Evolutionary conservation across 2,888 invertebrate species (phyloP).

Genomic region (Dastarcus helophoroides): DNA sequence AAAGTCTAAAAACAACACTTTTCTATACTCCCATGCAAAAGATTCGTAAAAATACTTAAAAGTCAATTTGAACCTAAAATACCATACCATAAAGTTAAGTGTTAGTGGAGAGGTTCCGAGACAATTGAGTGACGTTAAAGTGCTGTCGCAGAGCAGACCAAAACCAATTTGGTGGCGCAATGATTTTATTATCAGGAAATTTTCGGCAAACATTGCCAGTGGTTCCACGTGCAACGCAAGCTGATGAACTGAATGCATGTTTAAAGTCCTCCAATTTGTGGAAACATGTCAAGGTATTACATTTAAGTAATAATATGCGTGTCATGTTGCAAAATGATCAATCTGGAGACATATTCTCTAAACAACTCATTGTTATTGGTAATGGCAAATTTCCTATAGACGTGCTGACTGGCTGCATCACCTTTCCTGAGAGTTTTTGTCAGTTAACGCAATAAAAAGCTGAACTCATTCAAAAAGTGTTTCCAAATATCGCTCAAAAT

Average conservation of each 20-base stretch:
- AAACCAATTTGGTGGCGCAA: slow-evolving; percentile 21
- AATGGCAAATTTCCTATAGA: slow-evolving; percentile 22
- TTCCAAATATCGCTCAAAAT: slow-evolving; percentile 23
- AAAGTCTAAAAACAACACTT: too few species aligned
- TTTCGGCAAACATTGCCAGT: slow-evolving; percentile 26
- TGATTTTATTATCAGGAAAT: slow-evolving; percentile 25
- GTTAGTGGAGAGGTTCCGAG: too few species aligned
- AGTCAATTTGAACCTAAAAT: too few species aligned
- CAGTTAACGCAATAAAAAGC: slow-evolving; percentile 18
- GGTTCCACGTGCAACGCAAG: slow-evolving; percentile 23
- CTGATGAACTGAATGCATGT: slow-evolving; percentile 28
- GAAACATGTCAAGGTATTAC: slow-evolving; percentile 18
- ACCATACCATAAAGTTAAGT: too few species aligned
- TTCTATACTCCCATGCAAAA: too few species aligned
- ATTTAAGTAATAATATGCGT: slow-evolving; percentile 21
- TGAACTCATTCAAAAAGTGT: slow-evolving; percentile 23
- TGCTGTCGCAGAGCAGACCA: too few species aligned
- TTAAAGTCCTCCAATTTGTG: slow-evolving; percentile 23
- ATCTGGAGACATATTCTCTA: slow-evolving; percentile 20
- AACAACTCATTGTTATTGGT: slow-evolving; percentile 23
- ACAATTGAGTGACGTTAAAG: too few species aligned
- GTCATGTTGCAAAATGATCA: slow-evolving; percentile 20
- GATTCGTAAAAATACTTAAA: too few species aligned
- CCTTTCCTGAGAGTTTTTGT: slow-evolving; percentile 22
- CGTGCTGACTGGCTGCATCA: slow-evolving; percentile 19